Base-by-base conservation (phyloP, 2,113 vertebrate species). In the Polypterus senegalus region DNA sequence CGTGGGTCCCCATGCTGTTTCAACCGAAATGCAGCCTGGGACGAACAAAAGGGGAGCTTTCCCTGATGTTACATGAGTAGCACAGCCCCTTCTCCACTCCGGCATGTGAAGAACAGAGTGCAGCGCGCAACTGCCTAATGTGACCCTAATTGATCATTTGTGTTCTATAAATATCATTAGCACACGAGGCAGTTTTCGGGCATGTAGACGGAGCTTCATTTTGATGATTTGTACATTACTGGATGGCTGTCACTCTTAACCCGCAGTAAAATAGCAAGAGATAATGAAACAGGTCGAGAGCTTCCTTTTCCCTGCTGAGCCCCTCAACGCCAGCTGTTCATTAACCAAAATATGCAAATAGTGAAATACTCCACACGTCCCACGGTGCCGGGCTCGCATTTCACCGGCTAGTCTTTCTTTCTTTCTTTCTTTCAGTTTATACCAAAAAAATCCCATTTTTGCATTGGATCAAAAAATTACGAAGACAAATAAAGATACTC, bases 301-400 rank as follows among this genome's bases (percentile, higher is more conserved):
- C 67, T 63, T 63, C 48, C 64, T 69, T 81, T 80, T 84, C 82
- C 83, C 86, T 62, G 60, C 70, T 81, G 86, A 77, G 27, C 66
- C 65, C 71, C 71, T 68, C 66, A 78, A 79, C 74, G 82, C 79
- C 80, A 83, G 79, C 81, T 88, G 85, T 84, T 91, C 91, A 92
- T 93, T 92, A 91, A 79, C 71, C 81, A 77, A 75, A 80, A 85
- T 82, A 92, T 89, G 87, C 85, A 90, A 88, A 91, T 75, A 70
- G 7, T 64, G 68, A 66, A 67, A 61, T 52, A 44, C 11, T 61
- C 73, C 62, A 66, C 68, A 66, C 66, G 65, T 61, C 65, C 62
- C 63, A 27, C 27, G 27, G 27, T 54, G 59, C 3, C 54, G 48
- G 27, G 27, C 27, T 27, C 27, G 27, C 27, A 27, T 27, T 27